Evolutionary conservation across 2,797 vertebrate genomes (phyloP).

Genomic region (Rousettus madagascariensis): DNA sequence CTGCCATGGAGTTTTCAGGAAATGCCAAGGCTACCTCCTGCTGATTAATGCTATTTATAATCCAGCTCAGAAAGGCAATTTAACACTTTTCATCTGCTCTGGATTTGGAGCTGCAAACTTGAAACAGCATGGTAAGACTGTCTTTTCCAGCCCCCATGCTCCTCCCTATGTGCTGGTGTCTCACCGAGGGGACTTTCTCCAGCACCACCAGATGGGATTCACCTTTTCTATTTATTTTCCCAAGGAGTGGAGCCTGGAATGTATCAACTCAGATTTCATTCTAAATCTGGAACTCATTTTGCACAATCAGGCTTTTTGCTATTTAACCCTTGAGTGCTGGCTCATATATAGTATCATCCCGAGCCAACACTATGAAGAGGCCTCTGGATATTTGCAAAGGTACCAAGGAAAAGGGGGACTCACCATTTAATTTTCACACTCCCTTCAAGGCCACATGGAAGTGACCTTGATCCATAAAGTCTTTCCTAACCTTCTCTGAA

Average conservation of each 20-base stretch:
- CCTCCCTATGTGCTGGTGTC: neutral
- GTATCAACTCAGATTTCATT: neutral
- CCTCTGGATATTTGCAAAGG: neutral
- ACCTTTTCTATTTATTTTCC: slow-evolving; percentile 51
- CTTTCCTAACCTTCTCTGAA: neutral
- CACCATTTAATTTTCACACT: neutral
- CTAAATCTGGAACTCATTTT: slow-evolving; percentile 16
- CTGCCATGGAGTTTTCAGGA: slow-evolving; percentile 40
- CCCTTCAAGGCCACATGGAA: neutral
- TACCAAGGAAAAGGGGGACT: neutral
- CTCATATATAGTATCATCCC: neutral
- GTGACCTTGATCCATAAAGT: neutral
- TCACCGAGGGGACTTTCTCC: neutral
- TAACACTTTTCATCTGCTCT: slow-evolving; percentile 58
- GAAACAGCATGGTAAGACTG: neutral
- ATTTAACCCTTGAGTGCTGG: neutral
- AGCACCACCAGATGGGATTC: neutral
- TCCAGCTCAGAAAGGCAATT: slow-evolving; percentile 39
- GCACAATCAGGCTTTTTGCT: neutral
- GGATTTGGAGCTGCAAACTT: slow-evolving; percentile 12
- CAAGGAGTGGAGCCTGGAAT: neutral
- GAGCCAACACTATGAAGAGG: neutral
- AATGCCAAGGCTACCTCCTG: slow-evolving; percentile 61
- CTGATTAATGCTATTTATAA: slow-evolving; percentile 61
- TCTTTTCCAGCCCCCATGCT: neutral